phyloP scores from a whole-genome alignment of 2,797 vertebrate genomes.

The Macroramphosus scolopax region DNA sequence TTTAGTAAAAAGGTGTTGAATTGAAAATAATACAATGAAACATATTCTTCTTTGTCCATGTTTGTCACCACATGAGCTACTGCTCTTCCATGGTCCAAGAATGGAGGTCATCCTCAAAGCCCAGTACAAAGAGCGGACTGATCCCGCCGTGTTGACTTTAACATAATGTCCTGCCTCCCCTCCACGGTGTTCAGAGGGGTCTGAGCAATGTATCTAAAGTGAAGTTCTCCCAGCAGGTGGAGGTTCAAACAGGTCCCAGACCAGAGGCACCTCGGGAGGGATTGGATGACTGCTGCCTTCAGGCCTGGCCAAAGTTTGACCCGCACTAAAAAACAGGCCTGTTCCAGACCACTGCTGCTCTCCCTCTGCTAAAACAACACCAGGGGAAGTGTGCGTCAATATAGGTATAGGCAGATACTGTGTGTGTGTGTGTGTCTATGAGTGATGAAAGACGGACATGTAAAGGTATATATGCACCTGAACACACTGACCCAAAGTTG shows the following conservation, averaged over 20 bases:
- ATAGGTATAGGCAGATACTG: conserved; percentile 37
- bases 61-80: conserved; percentile 48
- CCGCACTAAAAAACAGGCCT: conserved; percentile 84
- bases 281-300: conserved; percentile 84
- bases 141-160: conserved; percentile 79
- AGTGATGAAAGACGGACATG: conserved; percentile 51
- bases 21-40: too few species aligned
- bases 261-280: conserved; percentile 86
- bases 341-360: conserved; percentile 89
- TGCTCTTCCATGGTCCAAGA: conserved; percentile 55
- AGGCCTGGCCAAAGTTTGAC: conserved; percentile 90
- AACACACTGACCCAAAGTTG: conserved; percentile 61
- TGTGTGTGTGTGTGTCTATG: conserved; percentile 37
- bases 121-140: conserved; percentile 71
- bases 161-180: conserved; percentile 75
- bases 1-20: too few species aligned
- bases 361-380: conserved; percentile 77
- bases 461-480: conserved; percentile 57
- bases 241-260: conserved; percentile 91
- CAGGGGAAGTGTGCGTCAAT: conserved; percentile 56
- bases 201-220: conserved; percentile 88
- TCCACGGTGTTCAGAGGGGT: conserved; percentile 78
- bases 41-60: conserved; percentile 26
- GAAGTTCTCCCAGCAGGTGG: conserved; percentile 94
- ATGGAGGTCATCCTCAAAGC: conserved; percentile 72